Evolutionary conservation across 2,113 vertebrate species (phyloP), one percentile per base, ranked within the genome.

Genomic region (Chionomys nivalis): DNA sequence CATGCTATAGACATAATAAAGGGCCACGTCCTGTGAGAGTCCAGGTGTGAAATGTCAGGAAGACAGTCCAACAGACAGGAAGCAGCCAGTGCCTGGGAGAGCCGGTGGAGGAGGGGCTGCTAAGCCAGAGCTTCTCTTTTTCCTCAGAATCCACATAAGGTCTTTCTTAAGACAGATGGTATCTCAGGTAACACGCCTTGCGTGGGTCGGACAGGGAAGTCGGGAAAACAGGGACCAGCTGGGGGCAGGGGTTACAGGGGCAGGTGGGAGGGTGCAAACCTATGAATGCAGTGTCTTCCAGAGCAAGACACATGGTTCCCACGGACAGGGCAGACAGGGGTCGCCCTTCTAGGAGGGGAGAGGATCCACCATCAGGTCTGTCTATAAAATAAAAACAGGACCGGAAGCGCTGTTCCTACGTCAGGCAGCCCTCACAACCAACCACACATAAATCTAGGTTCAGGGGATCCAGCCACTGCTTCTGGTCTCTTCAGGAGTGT

Each of bases 241-340:
- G 13, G 52, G 55, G n/a, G 6, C 23, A 23, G n/a, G 1, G 23
- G 55, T 7, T n/a, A 13, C 1, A 0, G 73, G 23, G 55, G 52
- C 12, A 28, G 79, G 55, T 13, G 13, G 79, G 79, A 61, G 12
- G 13, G 23, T 14, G 7, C 39, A 28, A 28, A 26, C 58, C 19
- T 58, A 21, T 19, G n/a, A 21, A 26, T 61, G 13, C 21, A 61
- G 58, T 39, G n/a, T 63, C 24, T 63, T 42, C 81, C n/a, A 42
- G 81, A n/a, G 14, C 81, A 63, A 19, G 79, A 13, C 55, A 28
- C 55, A 19, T n/a, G 12, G 7, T 17, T 14, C 17, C n/a, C 7
- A 42, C 0, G n/a, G 36, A n/a, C 23, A 28, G 55, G 24, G 79
- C 23, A 39, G 79, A 23, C 78, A 3, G 2, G 5, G 39, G 79